phyloP scores from a whole-genome alignment of 2,797 vertebrate species.

The Phalanger gymnotis region DNA sequence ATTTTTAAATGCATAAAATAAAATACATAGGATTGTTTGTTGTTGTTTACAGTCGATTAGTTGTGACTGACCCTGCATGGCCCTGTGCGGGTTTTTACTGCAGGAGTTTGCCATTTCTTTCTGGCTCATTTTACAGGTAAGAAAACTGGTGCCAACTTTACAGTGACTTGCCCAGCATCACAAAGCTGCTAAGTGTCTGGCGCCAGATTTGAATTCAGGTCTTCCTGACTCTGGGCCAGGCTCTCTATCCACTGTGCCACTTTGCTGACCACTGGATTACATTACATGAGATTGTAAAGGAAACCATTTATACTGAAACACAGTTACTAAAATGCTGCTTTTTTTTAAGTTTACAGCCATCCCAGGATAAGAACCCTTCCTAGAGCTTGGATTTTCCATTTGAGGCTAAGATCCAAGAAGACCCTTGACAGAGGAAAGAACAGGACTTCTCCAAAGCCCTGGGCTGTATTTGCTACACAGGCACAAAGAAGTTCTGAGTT shows the following conservation, averaged over 20 bases:
- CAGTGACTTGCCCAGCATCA: not conserved
- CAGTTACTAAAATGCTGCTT: no score
- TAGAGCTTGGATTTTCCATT: not conserved
- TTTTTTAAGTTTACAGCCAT: not conserved
- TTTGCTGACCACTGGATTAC: not conserved
- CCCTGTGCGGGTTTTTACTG: not conserved
- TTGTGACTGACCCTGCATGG: not conserved
- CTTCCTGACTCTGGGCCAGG: not conserved
- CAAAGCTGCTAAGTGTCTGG: not conserved
- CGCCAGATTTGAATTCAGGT: not conserved
- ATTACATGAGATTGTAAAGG: not conserved
- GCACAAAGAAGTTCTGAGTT: not conserved
- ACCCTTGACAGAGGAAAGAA: not conserved
- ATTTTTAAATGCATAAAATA: not conserved
- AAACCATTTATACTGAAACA: not conserved
- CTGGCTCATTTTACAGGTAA: not conserved
- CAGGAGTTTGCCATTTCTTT: not conserved
- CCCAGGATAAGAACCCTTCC: not conserved
- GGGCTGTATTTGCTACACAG: not conserved
- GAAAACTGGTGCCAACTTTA: not conserved
- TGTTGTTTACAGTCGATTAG: not conserved
- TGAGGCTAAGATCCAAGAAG: not conserved
- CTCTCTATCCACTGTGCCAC: not conserved
- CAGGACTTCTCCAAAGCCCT: not conserved
- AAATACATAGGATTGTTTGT: not conserved